Evolutionary conservation across 2,888 invertebrate genomes (phyloP), one percentile per base, ranked within the genome.

Genomic region (Troilus luridus): DNA sequence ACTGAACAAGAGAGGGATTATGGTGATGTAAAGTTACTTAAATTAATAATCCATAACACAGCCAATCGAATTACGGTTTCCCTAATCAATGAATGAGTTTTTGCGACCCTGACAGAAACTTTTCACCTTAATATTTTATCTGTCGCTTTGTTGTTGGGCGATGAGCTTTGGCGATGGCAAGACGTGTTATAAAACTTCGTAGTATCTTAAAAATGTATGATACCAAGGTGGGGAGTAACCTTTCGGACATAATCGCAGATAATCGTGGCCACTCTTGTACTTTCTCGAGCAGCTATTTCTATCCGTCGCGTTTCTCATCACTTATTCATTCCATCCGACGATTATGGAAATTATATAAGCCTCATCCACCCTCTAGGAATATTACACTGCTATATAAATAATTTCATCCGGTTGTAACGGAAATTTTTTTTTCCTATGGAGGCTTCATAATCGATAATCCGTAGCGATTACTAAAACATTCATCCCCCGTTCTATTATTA

Each of bases 271-370:
- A 67, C 12, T 27, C 67, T 14, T 14, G 14, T 77, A 41, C 41
- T 41, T 77, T 67, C 67, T 24, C 67, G 1, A 14, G 24, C 14
- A 14, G 6, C 72, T 77, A 77, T 27, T 77, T 77, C 41, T 77
- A 77, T 2, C 72, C 17, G 1, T 6, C 7, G 6, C 6, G 7
- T 41, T 41, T 77, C 72, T 67, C 7, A 41, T 77, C n/a, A 77
- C 27, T 77, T 77, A 77, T 77, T 77, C 72, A 77, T 41, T 14
- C 17, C 8, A 10, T 41, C 41, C 14, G 72, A 41, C 72, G 72
- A 77, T 77, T 27, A 77, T 77, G 72, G 8, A 77, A 77, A 77
- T 77, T 77, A 77, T 77, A 77, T 77, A 41, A 77, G 72, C 2
- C 21, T 17, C 72, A 41, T 77, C 27, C 27, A 77, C 14, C 27